Evolutionary conservation across 2,113 vertebrate species (phyloP).

Genomic region (Lonchura striata): DNA sequence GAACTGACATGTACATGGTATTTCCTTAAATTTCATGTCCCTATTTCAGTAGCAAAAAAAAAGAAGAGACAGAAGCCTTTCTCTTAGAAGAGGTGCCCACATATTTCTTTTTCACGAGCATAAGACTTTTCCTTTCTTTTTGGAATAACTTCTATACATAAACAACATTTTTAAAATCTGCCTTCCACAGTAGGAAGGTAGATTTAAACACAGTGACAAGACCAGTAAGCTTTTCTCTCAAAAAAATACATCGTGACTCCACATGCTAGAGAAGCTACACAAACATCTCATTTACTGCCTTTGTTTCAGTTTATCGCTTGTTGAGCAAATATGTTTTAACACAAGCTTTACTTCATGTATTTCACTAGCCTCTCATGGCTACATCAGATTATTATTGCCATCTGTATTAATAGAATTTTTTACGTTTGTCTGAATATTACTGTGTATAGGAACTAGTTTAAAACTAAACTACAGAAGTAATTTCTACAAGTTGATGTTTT

Average conservation of each 20-base stretch:
- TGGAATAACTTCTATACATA: neutral
- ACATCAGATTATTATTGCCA: neutral
- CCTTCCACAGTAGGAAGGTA: neutral
- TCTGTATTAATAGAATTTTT: neutral
- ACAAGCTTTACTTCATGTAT: neutral
- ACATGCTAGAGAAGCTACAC: neutral
- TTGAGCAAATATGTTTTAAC: neutral
- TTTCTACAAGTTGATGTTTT: neutral
- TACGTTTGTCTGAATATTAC: neutral
- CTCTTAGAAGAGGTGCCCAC: neutral
- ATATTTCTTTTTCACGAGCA: neutral
- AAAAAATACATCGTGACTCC: accelerated
- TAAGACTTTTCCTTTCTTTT: neutral
- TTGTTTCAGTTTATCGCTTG: neutral
- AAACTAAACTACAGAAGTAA: neutral
- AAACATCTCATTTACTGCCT: neutral
- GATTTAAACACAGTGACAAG: neutral
- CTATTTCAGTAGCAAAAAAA: neutral
- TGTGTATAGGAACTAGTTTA: neutral
- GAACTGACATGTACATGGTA: neutral
- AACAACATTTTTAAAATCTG: neutral
- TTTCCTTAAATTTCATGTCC: neutral
- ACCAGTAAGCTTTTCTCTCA: neutral
- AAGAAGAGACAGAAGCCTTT: neutral
- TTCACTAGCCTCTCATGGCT: neutral